Base-by-base conservation (phyloP, 2,888 invertebrate genomes). In the Abscondita cerata region DNA sequence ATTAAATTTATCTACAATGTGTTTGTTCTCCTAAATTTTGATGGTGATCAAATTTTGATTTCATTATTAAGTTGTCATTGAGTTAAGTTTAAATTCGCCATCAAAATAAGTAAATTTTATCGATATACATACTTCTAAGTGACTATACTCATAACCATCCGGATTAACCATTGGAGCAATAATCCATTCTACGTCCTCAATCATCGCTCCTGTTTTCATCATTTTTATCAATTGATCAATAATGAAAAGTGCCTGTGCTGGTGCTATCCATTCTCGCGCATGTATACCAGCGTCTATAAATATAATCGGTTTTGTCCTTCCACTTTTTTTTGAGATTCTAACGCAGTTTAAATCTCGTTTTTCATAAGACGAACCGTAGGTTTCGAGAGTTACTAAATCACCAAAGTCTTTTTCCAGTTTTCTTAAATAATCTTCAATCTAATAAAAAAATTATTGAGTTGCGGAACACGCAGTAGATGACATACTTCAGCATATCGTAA, bases 211-310 rank as follows among this genome's bases (percentile, higher is more conserved):
- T 11, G 77, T 76, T 66, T 86, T 86, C 4, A 80, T 80, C 4
- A 83, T 85, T 70, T 85, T 85, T 0, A 87, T 81, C 65, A 91
- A 74, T 73, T 89, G 87, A 64, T 85, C 82, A 59, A 90, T 87
- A 57, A 87, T 82, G 75, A 87, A 90, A 0, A 89, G 80, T 0
- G 87, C 87, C 0, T 85, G 82, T 0, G 88, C 84, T 0, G 88
- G 86, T 0, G 89, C 84, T 62, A 89, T 87, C 91, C 91, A 90
- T 79, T 91, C 91, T 48, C 90, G 84, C 0, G 86, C 83, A 71
- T 88, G 87, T 47, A 87, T 85, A 1, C 85, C 85, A 46, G 83
- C 87, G 64, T 88, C 88, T 19, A 88, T 81, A 64, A 87, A 78
- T 67, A 89, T 83, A 1, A 83, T 79, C 0, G 87, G 87, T 55